Base-by-base conservation (phyloP, 2,888 invertebrate species). In the Myopa tessellatipennis region DNA sequence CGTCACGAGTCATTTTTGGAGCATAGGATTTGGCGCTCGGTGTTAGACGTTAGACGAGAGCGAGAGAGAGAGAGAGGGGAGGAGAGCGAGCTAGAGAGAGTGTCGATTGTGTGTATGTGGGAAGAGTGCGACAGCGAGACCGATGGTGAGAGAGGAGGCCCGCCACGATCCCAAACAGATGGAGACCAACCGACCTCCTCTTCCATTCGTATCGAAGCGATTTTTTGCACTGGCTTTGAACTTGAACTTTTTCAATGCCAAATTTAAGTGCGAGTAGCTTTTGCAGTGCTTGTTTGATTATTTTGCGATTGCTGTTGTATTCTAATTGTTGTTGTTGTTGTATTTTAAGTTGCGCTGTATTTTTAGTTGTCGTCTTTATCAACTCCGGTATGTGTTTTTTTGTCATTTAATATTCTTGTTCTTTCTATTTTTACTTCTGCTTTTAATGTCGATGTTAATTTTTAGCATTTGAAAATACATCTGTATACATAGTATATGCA, bases 241-340 rank as follows among this genome's bases (percentile, higher is more conserved):
- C 88, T 88, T 88, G 88, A 88, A 87, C 85, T 88, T 87, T 83
- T 79, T 67, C 38, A 67, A 76, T 69, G 68, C 75, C 55, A 60
- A 69, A 69, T 4, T 74, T 63, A 45, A 45, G 26, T 60, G n/a
- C 6, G 67, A 52, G 45, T 67, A 12, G 65, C 67, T 69, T 36
- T 45, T 16, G n/a, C 3, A 52, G 55, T 26, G 26, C 3, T 26
- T 70, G 26, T 65, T 55, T 55, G 55, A 16, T 26, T 55, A 14
- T 50, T n/a, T n/a, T 52, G 55, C 50, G 26, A 52, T 55, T 70
- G 8, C 8, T 65, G 36, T 16, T 65, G 36, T 26, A 18, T 38
- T 65, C 1, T 65, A 6, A 4, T 63, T 65, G 38, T 5, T 38
- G 36, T 65, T 65, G 34, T 65, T 65, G 4, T 50, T 67, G 68